Evolutionary conservation across 2,113 vertebrate species (phyloP).

Genomic region (Notarius quadriscutis): DNA sequence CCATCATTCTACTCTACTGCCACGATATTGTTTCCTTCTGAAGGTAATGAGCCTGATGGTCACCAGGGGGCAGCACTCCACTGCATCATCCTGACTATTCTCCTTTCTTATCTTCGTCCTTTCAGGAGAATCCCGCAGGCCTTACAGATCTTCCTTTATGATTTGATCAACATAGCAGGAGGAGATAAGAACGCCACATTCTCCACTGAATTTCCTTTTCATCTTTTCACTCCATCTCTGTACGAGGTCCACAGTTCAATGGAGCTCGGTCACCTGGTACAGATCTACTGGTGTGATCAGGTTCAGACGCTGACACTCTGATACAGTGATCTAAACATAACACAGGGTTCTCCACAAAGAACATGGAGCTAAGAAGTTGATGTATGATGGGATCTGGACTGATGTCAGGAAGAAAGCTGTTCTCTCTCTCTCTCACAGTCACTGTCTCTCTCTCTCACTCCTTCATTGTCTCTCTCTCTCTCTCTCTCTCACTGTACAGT

Average conservation of each 20-base stretch:
- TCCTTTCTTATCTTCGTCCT: constrained; percentile 44
- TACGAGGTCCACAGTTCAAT: constrained; percentile 37
- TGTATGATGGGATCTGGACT: not conserved
- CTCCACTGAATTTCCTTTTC: constrained; percentile 54
- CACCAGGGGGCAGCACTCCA: constrained; percentile 54
- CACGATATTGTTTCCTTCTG: not conserved
- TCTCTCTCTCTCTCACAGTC: not conserved
- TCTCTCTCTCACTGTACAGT: not conserved
- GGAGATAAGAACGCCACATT: constrained; percentile 55
- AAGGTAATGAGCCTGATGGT: not conserved
- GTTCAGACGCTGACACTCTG: not conserved
- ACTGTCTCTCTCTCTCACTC: too few relatives aligned
- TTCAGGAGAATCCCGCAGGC: constrained; percentile 47
- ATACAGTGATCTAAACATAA: not conserved
- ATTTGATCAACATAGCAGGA: constrained; percentile 58
- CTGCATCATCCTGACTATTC: not conserved
- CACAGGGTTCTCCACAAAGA: too few relatives aligned
- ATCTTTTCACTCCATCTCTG: constrained; percentile 64
- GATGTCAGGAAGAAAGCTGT: not conserved
- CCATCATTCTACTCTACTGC: not conserved
- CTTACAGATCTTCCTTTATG: constrained; percentile 52
- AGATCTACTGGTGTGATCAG: constrained; percentile 6
- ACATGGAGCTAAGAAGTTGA: not conserved
- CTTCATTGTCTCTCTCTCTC: not conserved
- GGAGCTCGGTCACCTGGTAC: not conserved